Evolutionary conservation across 2,888 invertebrate species (phyloP).

Genomic region (Conops quadrifasciatus): DNA sequence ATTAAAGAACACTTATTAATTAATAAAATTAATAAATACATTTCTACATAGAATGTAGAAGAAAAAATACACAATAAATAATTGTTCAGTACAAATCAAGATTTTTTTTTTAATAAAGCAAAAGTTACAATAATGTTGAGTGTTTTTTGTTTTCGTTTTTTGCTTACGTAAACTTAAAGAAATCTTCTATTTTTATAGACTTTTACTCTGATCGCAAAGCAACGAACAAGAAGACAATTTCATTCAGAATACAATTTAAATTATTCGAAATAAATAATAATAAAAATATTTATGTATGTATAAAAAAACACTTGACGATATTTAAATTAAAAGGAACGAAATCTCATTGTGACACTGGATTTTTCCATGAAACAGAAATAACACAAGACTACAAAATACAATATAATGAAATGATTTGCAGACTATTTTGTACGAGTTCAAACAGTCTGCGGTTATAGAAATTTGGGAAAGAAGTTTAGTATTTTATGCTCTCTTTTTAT

Average conservation of each 20-base stretch:
- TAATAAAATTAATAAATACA: constrained; percentile 54
- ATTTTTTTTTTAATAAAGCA: constrained; percentile 31
- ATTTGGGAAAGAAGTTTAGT: not conserved
- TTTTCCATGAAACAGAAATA: constrained; percentile 2
- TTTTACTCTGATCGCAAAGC: constrained; percentile 11
- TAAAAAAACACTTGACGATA: not conserved
- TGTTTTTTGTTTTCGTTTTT: not conserved
- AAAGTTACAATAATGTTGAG: constrained; percentile 26
- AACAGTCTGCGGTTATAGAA: not conserved
- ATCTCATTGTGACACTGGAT: not conserved
- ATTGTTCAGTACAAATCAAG: constrained; percentile 41
- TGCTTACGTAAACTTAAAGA: too few species aligned
- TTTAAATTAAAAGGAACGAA: not conserved
- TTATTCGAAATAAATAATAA: not conserved
- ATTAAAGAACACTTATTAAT: not conserved
- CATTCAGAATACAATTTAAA: constrained; percentile 2
- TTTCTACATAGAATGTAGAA: constrained; percentile 41
- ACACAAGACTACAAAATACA: constrained; percentile 4
- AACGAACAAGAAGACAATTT: constrained; percentile 33
- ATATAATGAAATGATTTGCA: constrained; percentile 27
- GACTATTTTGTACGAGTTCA: constrained; percentile 7
- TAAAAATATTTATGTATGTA: not conserved
- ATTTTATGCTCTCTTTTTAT: too few species aligned
- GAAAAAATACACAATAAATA: not conserved
- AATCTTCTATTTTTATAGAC: not conserved